Percentiles rank a stretch among this genome's conserved stretches.
phyloP scores from a whole-genome alignment of 2,797 vertebrate species.

The Odontamblyopus lacepedii region DNA sequence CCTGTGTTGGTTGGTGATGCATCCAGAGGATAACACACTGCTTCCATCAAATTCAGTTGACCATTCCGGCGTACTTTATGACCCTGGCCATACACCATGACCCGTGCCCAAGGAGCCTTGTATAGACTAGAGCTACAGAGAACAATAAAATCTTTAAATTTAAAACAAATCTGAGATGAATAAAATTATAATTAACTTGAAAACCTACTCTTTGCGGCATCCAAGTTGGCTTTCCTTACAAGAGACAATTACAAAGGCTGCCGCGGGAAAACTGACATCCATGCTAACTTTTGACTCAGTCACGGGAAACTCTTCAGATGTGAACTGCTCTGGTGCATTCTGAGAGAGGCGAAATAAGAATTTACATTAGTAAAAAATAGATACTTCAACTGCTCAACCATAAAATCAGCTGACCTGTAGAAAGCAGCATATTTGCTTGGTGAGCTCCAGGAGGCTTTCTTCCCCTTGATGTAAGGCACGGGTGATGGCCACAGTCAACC shows the following conservation, averaged over 20 bases:
- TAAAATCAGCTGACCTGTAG: slow-evolving; percentile 82
- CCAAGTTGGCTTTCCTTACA: slow-evolving; percentile 97
- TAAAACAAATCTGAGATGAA: neutral
- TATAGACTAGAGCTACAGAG: slow-evolving; percentile 91
- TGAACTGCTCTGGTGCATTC: slow-evolving; percentile 95
- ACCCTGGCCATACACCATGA: slow-evolving; percentile 94
- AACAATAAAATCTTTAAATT: neutral
- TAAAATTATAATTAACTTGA: neutral
- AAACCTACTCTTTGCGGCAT: slow-evolving; percentile 95
- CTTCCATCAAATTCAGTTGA: slow-evolving; percentile 94
- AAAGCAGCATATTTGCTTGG: slow-evolving; percentile 96
- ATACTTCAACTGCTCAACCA: neutral
- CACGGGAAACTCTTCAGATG: slow-evolving; percentile 94
- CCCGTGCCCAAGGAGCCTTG: slow-evolving; percentile 95
- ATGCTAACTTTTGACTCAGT: slow-evolving; percentile 96
- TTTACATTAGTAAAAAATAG: neutral
- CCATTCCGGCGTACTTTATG: slow-evolving; percentile 96
- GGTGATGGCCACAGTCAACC: slow-evolving; percentile 94
- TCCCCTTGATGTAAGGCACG: slow-evolving; percentile 95
- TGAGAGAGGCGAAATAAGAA: slow-evolving; percentile 49
- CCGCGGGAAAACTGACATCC: slow-evolving; percentile 97
- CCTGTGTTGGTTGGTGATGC: slow-evolving; percentile 98
- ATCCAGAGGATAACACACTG: slow-evolving; percentile 92
- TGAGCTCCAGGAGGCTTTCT: slow-evolving; percentile 93
- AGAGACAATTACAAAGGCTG: slow-evolving; percentile 93